Base-by-base conservation (phyloP, 2,888 invertebrate genomes). In the Allophyes oxyacanthae region DNA sequence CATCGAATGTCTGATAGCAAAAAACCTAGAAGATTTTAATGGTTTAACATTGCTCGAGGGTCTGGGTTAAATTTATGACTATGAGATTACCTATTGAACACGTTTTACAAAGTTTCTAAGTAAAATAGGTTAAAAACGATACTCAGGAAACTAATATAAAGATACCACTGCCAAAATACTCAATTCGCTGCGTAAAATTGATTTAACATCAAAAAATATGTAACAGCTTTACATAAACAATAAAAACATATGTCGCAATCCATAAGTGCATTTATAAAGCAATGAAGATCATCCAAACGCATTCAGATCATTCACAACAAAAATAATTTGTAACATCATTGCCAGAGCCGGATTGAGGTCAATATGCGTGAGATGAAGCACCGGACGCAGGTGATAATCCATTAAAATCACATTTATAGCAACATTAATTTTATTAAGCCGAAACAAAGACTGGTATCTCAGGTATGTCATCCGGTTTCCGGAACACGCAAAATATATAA, bases 381-480 rank as follows among this genome's bases (percentile, higher is more conserved):
- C 59, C 65, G 41, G 52, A 50, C 41, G 40, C 60, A 28, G 34
- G 52, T 59, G 30, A 44, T 54, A 49, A 63, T 56, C 28, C 53
- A 75, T 72, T 63, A 58, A 63, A 64, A 60, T 49, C 33, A 50
- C 52, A 67, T 72, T 63, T 63, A 51, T n/a, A 36, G n/a, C 8
- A 20, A 8, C 55, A 53, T 52, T 56, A 36, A 56, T 48, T 57
- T 46, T 34, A 28, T 59, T 32, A 34, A 62, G n/a, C 45, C 13
- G 41, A 54, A 43, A 72, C 65, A 72, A 62, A 65, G 64, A 55
- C 32, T 1, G 28, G 20, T 20, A 64, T 63, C 43, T 64, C 13
- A 56, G 58, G 53, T 51, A 77, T 75, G 74, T 52, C 48, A 49
- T 45, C 40, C 38, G 32, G 60, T 64, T 77, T 76, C 77, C 77